Evolutionary conservation across 1,140 invertebrate genomes (phyloP), one percentile per base, ranked within the genome.

Genomic region (Phthorimaea operculella): DNA sequence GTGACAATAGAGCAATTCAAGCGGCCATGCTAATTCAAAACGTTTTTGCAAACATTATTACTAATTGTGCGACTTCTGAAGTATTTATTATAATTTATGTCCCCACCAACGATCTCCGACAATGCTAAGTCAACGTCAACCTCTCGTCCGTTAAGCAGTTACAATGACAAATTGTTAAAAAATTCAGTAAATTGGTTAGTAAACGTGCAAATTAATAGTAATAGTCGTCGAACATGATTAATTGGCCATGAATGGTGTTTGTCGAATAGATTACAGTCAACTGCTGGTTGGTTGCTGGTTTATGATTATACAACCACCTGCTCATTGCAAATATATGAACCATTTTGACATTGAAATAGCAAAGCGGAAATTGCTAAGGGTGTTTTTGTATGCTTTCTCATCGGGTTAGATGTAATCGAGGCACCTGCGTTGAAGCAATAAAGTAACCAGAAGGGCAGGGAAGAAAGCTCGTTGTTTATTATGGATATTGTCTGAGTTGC

Each of bases 111-210:
- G 15, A 14, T 17, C 16, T 9, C 2, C 10, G 49, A 59, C 57
- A 54, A 59, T 59, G 52, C 47, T 18, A 55, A 57, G 14, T 57
- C 14, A 52, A 52, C 45, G 42, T 57, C 49, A 44, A 52, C 16
- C 16, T n/a, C 33, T 36, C 15, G 15, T 3, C 48, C 63, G 62
- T 70, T 79, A 78, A 75, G 63, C 18, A 21, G 9, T 10, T 28
- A 50, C 48, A 62, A 72, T 79, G 73, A 80, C 72, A 75, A 79
- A 78, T 76, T 69, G 65, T 60, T 68, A 70, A 80, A 76, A 74
- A 73, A 70, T 72, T 61, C 60, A 59, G 55, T 63, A 70, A 83
- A 79, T 76, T 78, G 67, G 63, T 65, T 60, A 58, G 58, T 71
- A 58, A 73, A 74, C 52, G 72, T 64, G 74, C 60, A 69, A 76